Base-by-base conservation (phyloP, 2,113 vertebrate species). In the Anoplopoma fimbria region DNA sequence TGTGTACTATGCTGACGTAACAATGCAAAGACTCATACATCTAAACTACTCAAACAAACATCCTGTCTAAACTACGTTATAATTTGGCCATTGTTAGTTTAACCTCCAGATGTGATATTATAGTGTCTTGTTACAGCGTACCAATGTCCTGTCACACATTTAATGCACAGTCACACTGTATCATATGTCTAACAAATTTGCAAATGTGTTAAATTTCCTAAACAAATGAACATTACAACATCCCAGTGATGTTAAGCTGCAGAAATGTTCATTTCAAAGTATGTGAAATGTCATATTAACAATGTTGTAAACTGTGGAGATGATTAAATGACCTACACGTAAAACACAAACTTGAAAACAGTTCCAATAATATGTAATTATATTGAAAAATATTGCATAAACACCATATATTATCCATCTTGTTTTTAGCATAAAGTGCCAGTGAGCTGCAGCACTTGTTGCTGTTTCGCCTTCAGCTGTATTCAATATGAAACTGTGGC, bases 31-130 rank as follows among this genome's bases (percentile, higher is more conserved):
- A 78, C 77, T 51, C 21, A 33, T 36, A 9, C 3, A 57, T 82
- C 75, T 77, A 47, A 13, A 17, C 33, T 33, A 72, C 33, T 12
- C 58, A 42, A 34, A 58, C 14, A 81, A 80, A 63, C 78, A 73
- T 73, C 65, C 60, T 81, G 63, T 47, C 29, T 45, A 6, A 17
- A 62, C 13, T 23, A 49, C n/a, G 0, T 17, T 31, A 63, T 23
- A 17, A 49, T 71, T 51, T 47, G 21, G 3, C 15, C 27, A 9
- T 58, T 75, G 69, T 75, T 77, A 42, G 27, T 62, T 80, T 67
- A 49, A 45, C 47, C 25, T 27, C 25, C 49, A 67, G 51, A 0
- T 0, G 9, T 61, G 63, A 33, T 34, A 31, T 25, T 58, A 47
- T 51, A 57, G 31, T 69, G 21, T 72, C 27, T 25, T 45, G 14